Evolutionary conservation across 30 jellyfish, hydroid and myxozoan genomes (phyloP).

Genomic region (Aurelia aurita): DNA sequence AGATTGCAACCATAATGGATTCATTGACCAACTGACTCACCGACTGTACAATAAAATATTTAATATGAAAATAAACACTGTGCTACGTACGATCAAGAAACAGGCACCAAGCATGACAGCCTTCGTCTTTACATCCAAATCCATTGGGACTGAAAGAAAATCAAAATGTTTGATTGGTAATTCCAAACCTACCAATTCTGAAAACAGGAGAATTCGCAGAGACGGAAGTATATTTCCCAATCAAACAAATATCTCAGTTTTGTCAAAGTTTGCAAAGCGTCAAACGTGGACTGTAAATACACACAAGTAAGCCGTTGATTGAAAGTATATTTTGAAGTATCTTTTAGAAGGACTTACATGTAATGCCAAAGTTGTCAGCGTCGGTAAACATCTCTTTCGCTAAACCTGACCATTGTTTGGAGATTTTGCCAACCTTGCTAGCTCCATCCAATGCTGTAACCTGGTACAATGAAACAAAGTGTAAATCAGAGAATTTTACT

Average conservation of each 20-base stretch:
- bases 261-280: too few relatives aligned
- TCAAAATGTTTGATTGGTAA: not conserved
- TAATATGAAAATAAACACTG: too few relatives aligned
- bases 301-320: too few relatives aligned
- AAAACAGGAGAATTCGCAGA: too few relatives aligned
- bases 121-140: conserved; percentile 93
- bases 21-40: too few relatives aligned
- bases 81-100: conserved; percentile 92
- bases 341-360: conserved; percentile 66
- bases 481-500: too few relatives aligned
- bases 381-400: conserved; percentile 92
- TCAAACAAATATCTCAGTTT: too few relatives aligned
- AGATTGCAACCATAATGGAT: too few relatives aligned
- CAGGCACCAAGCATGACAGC: conserved; percentile 99
- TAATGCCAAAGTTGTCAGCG: conserved; percentile 97
- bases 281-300: too few relatives aligned
- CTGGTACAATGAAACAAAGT: conserved; percentile 5
- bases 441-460: conserved; percentile 90
- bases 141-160: conserved; percentile 91
- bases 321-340: not conserved
- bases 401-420: conserved; percentile 98
- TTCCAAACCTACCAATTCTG: too few relatives aligned
- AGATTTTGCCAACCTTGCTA: conserved; percentile 90
- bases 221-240: too few relatives aligned
- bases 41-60: too few relatives aligned